phyloP scores from a whole-genome alignment of 2,888 invertebrate genomes.

The Imbricaverruca yamaguchii region DNA sequence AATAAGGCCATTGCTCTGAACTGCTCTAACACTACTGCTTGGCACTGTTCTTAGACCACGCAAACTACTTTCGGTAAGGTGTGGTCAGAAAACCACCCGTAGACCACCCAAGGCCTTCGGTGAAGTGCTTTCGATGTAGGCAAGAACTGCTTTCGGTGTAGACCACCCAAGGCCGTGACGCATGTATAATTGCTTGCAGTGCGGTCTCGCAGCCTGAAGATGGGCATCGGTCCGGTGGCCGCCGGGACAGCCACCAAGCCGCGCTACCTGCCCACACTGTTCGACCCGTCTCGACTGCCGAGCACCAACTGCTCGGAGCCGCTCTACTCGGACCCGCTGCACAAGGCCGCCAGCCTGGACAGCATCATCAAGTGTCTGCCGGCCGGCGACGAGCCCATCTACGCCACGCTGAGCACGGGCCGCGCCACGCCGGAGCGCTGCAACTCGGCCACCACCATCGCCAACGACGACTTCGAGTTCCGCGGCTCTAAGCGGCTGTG shows the following conservation, averaged over 20 bases:
- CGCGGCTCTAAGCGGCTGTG: slow-evolving; percentile 37
- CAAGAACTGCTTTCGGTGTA: no score
- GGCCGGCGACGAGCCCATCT: slow-evolving; percentile 42
- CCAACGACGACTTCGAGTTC: slow-evolving; percentile 55
- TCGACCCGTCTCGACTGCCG: background rate
- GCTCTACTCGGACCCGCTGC: slow-evolving; percentile 30
- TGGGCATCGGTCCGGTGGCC: background rate
- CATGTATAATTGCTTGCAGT: background rate
- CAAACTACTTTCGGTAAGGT: no score
- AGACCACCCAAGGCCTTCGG: no score
- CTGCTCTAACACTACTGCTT: no score
- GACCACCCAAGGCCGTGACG: no score
- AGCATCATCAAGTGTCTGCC: slow-evolving; percentile 32
- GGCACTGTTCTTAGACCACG: no score
- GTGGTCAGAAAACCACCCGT: no score
- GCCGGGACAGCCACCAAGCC: slow-evolving; percentile 17
- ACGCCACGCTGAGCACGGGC: slow-evolving; percentile 40
- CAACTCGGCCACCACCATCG: slow-evolving; percentile 53
- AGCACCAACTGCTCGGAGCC: slow-evolving; percentile 17
- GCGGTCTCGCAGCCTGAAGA: background rate
- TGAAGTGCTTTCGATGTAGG: no score
- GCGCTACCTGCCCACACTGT: slow-evolving; percentile 24
- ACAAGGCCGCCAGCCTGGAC: slow-evolving; percentile 29
- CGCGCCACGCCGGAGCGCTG: slow-evolving; percentile 35
- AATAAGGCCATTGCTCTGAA: no score